Base-by-base conservation (phyloP, 2,888 invertebrate genomes). In the Gibbula magus region DNA sequence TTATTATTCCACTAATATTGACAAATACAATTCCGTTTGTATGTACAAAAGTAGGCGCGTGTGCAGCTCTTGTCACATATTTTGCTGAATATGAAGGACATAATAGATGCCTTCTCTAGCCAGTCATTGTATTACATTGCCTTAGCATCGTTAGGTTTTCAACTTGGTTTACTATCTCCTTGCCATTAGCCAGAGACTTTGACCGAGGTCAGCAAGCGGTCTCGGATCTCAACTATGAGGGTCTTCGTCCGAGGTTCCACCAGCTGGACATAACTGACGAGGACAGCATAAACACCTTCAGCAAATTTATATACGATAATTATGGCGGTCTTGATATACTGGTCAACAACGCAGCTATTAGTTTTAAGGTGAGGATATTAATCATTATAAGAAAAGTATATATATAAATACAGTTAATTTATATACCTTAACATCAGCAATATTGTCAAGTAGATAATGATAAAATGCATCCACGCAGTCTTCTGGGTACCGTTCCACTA, bases 251-350 rank as follows among this genome's bases (percentile, higher is more conserved):
- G 1, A 89, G 93, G 76, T 96, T 94, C 89, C 95, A 96, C 89
- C 95, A 95, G 87, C 93, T 96, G 22, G 96, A 96, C 88, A 94
- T 96, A 76, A 94, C 94, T 2, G 94, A 95, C 75, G 61, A 45
- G 20, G 75, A 79, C 25, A 89, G 86, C 70, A 79, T 88, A 29
- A 77, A 80, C n/a, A 82, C 73, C 25, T 79, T 89, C 22, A 80
- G 77, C 25, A 80, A 84, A 18, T 84, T 81, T 66, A 76, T 90
- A 2, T 56, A 83, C 70, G 78, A 85, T 8, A 85, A 80, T 0
- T 89, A 90, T 75, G 88, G 87, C 10, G 90, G 90, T 4, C 82
- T 90, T 0, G 89, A 90, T 73, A 29, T 90, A 4, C 84, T 90
- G 29, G 86, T 91, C 77, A 91, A 91, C 81, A 91, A 91, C 81